Conservation (phyloP, 2,113 vertebrate species). For the Uropsilus gracilis region DNA sequence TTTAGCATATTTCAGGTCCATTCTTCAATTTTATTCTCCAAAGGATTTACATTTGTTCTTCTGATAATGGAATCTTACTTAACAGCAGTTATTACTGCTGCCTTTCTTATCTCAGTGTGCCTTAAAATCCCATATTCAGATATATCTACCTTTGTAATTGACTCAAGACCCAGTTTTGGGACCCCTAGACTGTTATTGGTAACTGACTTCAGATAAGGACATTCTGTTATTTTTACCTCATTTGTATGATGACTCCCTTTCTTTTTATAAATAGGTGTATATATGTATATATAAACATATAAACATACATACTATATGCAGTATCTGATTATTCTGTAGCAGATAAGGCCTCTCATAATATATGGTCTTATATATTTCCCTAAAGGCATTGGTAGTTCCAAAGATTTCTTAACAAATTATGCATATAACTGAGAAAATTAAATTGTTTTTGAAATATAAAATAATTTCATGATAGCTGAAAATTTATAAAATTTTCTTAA, state of each 20-base stretch:
- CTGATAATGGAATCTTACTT: too few species aligned
- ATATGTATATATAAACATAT: neutral
- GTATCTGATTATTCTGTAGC: neutral
- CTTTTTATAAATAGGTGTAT: neutral
- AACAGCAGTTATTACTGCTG: too few species aligned
- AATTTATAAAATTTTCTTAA: neutral
- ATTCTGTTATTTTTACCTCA: neutral
- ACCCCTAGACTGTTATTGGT: neutral
- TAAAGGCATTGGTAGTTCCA: neutral
- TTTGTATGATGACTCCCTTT: neutral
- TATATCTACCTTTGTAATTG: too few species aligned
- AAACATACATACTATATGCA: neutral
- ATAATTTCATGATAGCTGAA: neutral
- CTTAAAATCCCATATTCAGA: too few species aligned
- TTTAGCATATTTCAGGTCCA: too few species aligned
- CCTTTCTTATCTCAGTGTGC: too few species aligned
- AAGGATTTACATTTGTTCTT: too few species aligned
- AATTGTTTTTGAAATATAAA: slow-evolving; percentile 19
- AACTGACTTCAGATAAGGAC: neutral
- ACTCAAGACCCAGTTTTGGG: too few species aligned
- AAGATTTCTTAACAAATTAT: neutral
- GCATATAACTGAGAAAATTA: neutral
- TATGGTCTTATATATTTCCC: neutral
- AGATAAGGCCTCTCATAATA: neutral
- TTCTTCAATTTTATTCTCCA: too few species aligned